Percentiles rank a stretch among this genome's conserved stretches.
Evolutionary conservation across 2,888 invertebrate species (phyloP).

Genomic region (Ochropleura leucogaster): DNA sequence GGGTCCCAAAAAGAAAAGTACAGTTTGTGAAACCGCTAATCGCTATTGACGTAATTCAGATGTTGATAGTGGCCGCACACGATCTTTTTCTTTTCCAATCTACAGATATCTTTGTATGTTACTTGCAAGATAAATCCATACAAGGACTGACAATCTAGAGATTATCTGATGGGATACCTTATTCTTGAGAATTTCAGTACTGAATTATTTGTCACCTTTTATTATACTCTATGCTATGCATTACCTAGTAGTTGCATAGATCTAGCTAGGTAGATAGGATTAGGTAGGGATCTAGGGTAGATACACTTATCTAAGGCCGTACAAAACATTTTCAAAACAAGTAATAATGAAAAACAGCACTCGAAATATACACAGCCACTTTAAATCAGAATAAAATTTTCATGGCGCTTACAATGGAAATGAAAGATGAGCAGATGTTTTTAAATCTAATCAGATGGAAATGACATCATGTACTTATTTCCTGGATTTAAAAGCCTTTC

Average conservation of each 20-base stretch:
- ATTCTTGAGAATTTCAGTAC: not conserved
- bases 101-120: not conserved
- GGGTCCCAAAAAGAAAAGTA: conserved; percentile 7
- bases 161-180: not conserved
- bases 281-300: too few relatives aligned
- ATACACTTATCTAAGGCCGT: too few relatives aligned
- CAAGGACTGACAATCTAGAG: not conserved
- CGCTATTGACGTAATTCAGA: conserved; percentile 16
- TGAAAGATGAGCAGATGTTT: not conserved
- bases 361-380: not conserved
- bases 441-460: conserved; percentile 10
- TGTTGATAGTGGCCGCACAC: conserved; percentile 14
- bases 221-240: not conserved
- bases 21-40: conserved; percentile 25
- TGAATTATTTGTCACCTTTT: not conserved
- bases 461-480: not conserved
- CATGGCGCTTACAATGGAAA: not conserved
- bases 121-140: conserved; percentile 5
- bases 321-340: not conserved
- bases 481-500: not conserved
- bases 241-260: too few relatives aligned
- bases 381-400: not conserved
- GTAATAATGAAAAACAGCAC: not conserved
- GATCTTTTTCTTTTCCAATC: conserved; percentile 19
- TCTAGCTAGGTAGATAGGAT: too few relatives aligned